phyloP scores from a whole-genome alignment of 2,797 vertebrate species.

The Gambusia yucatana region DNA sequence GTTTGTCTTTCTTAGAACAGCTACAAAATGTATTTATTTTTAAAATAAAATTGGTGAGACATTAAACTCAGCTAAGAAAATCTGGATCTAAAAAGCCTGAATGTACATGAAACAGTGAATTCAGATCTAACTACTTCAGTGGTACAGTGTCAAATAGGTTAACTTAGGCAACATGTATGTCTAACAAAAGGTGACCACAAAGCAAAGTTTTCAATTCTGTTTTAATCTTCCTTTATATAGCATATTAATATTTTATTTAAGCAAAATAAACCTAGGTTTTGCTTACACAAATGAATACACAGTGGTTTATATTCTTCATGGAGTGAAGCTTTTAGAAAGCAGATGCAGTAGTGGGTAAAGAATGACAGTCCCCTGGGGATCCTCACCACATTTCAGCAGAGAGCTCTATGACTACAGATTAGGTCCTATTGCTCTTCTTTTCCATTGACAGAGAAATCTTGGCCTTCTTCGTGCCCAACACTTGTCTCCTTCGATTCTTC shows the following conservation, averaged over 20 bases:
- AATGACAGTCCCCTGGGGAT: slow-evolving; percentile 52
- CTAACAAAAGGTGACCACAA: not conserved
- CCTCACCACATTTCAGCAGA: slow-evolving; percentile 47
- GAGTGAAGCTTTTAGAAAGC: slow-evolving; percentile 51
- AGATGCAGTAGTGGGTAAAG: slow-evolving; percentile 40
- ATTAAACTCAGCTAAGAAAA: not conserved
- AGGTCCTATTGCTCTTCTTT: slow-evolving; percentile 62
- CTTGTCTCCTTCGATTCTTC: slow-evolving; percentile 27
- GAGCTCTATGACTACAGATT: slow-evolving; percentile 66
- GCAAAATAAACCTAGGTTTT: not conserved
- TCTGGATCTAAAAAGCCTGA: not conserved
- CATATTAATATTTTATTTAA: not conserved
- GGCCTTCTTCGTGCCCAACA: slow-evolving; percentile 32
- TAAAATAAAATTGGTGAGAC: not conserved
- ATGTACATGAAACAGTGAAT: not conserved
- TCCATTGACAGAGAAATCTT: slow-evolving; percentile 46
- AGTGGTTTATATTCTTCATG: slow-evolving; percentile 39
- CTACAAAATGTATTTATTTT: not conserved
- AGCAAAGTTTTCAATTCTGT: not conserved
- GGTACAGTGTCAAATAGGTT: not conserved
- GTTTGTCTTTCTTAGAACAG: not conserved
- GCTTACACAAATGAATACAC: slow-evolving; percentile 1
- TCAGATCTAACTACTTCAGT: not conserved
- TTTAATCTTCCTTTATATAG: not conserved
- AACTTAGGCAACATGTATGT: not conserved